Conservation (phyloP, 2,888 invertebrate species). For the Euplagia quadripunctaria region DNA sequence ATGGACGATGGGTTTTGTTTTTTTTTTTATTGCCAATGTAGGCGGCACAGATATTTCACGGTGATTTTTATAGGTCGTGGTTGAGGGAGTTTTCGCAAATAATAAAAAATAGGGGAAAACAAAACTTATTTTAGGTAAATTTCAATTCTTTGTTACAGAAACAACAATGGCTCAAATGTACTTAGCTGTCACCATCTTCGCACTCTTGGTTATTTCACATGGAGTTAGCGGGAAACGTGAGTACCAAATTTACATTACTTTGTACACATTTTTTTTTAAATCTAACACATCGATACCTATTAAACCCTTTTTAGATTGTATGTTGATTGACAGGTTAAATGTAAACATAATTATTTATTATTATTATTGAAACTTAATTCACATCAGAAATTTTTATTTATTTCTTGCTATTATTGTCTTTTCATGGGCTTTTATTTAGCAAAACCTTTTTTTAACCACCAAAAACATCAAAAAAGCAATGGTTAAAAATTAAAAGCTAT, state of each 20-base stretch:
- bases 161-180: constrained; percentile 73
- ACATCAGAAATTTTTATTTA: too few species aligned
- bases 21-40: background rate
- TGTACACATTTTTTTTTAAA: background rate
- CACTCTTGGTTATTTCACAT: constrained; percentile 71
- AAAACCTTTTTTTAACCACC: too few species aligned
- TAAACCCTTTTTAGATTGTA: too few species aligned
- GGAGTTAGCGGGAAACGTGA: constrained; percentile 80
- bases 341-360: too few species aligned
- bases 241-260: constrained; percentile 45
- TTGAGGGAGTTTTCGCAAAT: background rate
- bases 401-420: too few species aligned
- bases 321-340: too few species aligned
- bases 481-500: too few species aligned
- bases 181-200: constrained; percentile 66
- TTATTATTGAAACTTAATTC: too few species aligned
- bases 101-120: background rate
- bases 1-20: constrained; percentile 1
- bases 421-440: too few species aligned
- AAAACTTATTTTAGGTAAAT: background rate
- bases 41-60: background rate
- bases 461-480: too few species aligned
- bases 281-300: too few species aligned
- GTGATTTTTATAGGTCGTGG: background rate
- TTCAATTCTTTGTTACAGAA: constrained; percentile 53